Evolutionary conservation across 2,888 invertebrate species (phyloP), one percentile per base, ranked within the genome.

Genomic region (Euproctis similis): DNA sequence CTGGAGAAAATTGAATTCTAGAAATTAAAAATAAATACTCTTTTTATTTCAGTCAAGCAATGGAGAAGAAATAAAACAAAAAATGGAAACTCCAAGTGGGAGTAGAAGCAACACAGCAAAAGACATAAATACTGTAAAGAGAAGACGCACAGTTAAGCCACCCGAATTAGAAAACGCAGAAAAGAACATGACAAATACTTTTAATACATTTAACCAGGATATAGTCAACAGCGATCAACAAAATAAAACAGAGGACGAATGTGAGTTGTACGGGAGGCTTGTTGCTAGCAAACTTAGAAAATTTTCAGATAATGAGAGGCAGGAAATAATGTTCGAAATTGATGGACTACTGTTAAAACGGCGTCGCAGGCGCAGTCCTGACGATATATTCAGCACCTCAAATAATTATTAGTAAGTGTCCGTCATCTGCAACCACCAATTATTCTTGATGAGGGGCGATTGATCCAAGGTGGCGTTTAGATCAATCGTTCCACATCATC

Each of bases 321-420:
- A 42, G 37, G 45, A 47, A 31, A 45, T 51, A 8, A 50, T 51
- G 51, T 47, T 47, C 28, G 45, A 51, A 23, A 4, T 14, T 14
- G 14, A 14, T 6, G 14, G 14, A 6, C 3, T 49, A 20, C 27
- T 50, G 22, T 34, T 50, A 6, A 50, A 31, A 23, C 24, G 42
- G 30, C 34, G 24, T 10, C 42, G 12, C 12, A 23, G 12, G 9
- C 32, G 24, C 30, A 36, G 30, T 36, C 32, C 30, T 36, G 30
- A 32, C 14, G 26, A 33, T 32, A 30, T 36, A 30, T 28, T 34
- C 31, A 28, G 28, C 37, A 29, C 31, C 37, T 27, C 26, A 34
- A 29, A 34, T 34, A 26, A 30, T 33, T 33, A 33, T 37, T 26
- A 33, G 28, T 33, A 31, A 28, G 30, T 33, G 36, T 33, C 33